Percentiles rank a stretch among this genome's conserved stretches.
Conservation (phyloP, 2,113 vertebrate species). For the Petrocephalus zakoni region DNA sequence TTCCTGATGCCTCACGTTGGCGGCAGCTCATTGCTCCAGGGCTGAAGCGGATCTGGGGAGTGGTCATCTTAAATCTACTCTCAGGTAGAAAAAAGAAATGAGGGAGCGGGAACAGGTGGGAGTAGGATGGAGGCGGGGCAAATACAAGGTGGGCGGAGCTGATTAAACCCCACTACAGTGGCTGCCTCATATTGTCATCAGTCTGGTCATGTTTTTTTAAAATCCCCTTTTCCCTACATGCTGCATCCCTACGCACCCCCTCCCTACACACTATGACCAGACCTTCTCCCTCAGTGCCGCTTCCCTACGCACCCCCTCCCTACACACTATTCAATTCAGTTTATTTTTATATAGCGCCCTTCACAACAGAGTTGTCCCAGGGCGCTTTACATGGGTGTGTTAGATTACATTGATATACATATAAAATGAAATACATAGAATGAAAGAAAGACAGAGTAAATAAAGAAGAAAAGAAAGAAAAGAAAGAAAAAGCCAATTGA, state of each 20-base stretch:
- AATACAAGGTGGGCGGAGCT: constrained; percentile 18
- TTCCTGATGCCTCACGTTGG: not conserved
- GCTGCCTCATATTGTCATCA: constrained; percentile 58
- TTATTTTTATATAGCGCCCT: no score
- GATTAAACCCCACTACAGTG: constrained; percentile 71
- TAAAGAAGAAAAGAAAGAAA: no score
- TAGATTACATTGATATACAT: no score
- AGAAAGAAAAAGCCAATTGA: no score
- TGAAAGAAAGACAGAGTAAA: no score
- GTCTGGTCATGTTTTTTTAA: constrained; percentile 54
- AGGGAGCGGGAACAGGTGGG: not conserved
- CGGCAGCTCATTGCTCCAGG: no score
- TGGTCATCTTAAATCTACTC: not conserved
- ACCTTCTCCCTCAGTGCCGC: constrained; percentile 44
- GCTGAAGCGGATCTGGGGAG: not conserved
- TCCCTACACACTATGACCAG: constrained; percentile 25
- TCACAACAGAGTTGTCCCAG: no score
- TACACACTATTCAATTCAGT: no score
- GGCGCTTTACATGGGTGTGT: no score
- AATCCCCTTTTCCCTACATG: constrained; percentile 39
- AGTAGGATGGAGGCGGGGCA: not conserved
- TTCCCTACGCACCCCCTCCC: constrained; percentile 35
- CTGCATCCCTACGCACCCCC: not conserved
- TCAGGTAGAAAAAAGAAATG: no score
- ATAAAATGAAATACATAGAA: no score